Conservation (phyloP, 2,888 invertebrate species). For the Therioaphis trifolii region DNA sequence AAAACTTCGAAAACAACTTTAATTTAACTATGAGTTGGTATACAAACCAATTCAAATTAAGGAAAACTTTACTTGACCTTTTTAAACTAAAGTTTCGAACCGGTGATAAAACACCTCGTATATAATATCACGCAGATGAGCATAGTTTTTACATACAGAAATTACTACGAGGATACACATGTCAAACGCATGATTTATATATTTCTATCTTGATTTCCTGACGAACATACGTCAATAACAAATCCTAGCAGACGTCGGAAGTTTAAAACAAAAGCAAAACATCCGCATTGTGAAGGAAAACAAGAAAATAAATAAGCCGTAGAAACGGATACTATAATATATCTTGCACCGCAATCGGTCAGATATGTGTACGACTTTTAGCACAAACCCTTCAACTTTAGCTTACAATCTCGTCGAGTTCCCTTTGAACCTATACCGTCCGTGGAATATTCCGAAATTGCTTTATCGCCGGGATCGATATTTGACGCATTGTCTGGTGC, state of each 20-base stretch:
- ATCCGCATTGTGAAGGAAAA: not conserved
- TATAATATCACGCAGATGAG: too few species aligned
- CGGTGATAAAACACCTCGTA: too few species aligned
- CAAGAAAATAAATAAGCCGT: not conserved
- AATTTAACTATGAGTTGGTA: too few species aligned
- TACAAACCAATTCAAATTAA: too few species aligned
- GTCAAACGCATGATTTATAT: not conserved
- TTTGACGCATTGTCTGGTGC: conserved; percentile 38
- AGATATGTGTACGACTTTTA: not conserved
- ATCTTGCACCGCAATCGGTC: not conserved
- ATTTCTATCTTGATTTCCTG: not conserved
- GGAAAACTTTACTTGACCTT: too few species aligned
- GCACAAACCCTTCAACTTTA: not conserved
- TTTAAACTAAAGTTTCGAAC: too few species aligned
- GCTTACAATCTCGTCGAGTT: not conserved
- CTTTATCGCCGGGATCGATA: not conserved
- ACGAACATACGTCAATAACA: not conserved
- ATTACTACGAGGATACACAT: too few species aligned
- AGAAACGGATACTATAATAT: not conserved
- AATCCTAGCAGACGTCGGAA: too few species aligned
- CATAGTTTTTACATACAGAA: too few species aligned
- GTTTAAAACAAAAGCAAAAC: not conserved
- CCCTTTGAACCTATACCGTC: not conserved
- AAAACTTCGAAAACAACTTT: not conserved
- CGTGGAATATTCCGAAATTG: not conserved